Percentiles rank a stretch among this genome's conserved stretches.
Evolutionary conservation across 2,797 vertebrate species (phyloP).

Genomic region (Darevskia nairensis): DNA sequence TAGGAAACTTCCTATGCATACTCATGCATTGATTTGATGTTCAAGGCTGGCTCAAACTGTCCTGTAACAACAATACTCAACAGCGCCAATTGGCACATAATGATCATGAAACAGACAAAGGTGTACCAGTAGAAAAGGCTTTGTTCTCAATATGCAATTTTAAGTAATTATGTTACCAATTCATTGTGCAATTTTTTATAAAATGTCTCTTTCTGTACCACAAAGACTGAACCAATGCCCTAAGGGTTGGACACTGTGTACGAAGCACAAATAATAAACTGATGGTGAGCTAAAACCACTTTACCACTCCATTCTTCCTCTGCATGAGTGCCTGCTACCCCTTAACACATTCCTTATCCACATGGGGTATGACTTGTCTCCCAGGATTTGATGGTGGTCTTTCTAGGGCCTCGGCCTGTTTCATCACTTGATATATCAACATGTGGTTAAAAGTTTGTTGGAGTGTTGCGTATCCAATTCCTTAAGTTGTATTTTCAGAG

Average conservation of each 20-base stretch:
- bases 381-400: background rate
- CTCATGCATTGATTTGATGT: background rate
- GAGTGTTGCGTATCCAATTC: background rate
- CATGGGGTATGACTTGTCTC: background rate
- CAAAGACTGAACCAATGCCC: too few species aligned
- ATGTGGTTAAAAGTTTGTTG: background rate
- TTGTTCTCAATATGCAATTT: background rate
- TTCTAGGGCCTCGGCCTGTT: background rate
- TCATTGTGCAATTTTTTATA: background rate
- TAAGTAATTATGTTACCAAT: background rate
- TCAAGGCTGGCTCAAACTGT: background rate
- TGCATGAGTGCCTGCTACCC: background rate
- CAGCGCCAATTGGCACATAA: background rate
- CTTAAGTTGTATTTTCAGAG: background rate
- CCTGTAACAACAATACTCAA: background rate
- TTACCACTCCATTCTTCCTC: background rate
- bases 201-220: too few species aligned
- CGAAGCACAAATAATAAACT: too few species aligned
- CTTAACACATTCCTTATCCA: background rate
- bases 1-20: background rate
- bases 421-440: background rate
- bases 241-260: too few species aligned
- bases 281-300: background rate
- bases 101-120: background rate
- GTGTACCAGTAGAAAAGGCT: background rate